phyloP scores from a whole-genome alignment of 2,888 invertebrate genomes.

The Lithosia quadra region DNA sequence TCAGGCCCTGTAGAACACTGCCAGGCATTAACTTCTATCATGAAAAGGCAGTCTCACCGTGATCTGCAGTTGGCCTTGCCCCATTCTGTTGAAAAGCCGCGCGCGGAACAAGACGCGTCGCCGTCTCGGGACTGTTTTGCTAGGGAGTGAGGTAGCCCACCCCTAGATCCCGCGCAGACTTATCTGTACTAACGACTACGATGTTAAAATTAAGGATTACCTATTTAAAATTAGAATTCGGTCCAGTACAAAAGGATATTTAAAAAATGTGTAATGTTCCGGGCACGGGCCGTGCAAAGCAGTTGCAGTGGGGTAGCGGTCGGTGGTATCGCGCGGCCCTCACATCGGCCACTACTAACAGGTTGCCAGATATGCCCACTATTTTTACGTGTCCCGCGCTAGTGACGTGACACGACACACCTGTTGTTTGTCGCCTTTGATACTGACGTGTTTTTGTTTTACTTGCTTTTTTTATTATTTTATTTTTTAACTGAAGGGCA shows the following conservation, averaged over 20 bases:
- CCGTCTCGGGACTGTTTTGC: too few relatives aligned
- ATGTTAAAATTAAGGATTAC: too few relatives aligned
- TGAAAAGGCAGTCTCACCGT: too few relatives aligned
- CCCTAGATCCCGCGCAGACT: too few relatives aligned
- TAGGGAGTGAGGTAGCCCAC: too few relatives aligned
- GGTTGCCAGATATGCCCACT: slow-evolving; percentile 83
- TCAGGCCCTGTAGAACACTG: too few relatives aligned
- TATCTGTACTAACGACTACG: too few relatives aligned
- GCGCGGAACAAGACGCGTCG: too few relatives aligned
- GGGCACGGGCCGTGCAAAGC: slow-evolving; percentile 30
- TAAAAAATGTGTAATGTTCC: not conserved
- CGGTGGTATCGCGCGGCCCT: slow-evolving; percentile 51
- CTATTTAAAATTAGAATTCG: not conserved
- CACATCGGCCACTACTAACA: slow-evolving; percentile 72
- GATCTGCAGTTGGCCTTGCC: too few relatives aligned
- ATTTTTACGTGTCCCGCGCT: slow-evolving; percentile 81
- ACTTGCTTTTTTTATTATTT: not conserved
- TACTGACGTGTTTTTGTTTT: not conserved
- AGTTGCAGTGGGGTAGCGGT: slow-evolving; percentile 68
- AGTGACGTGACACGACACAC: slow-evolving; percentile 79
- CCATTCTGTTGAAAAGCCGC: too few relatives aligned
- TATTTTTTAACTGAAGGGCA: not conserved
- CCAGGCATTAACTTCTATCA: too few relatives aligned
- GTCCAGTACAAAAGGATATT: not conserved
- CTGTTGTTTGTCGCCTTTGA: slow-evolving; percentile 70